These are phyloP conservation scores for Sialis fuliginosa DNA, from an alignment of 2,888 invertebrate genomes.

Conservation along the genomic window DNA sequence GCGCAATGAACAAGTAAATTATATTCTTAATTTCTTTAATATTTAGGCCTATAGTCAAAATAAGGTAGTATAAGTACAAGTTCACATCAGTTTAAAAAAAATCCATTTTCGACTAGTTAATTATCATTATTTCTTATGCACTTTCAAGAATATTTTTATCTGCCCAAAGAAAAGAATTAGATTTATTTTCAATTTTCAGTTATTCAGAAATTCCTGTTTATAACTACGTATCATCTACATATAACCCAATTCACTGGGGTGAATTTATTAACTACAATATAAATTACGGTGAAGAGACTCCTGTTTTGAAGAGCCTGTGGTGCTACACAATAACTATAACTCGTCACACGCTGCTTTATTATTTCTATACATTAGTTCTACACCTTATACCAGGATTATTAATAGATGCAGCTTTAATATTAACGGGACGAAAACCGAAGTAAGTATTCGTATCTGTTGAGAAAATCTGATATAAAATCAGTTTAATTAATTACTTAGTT, in stretches of 20 bases:
- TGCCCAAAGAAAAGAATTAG: background rate
- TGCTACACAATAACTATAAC: background rate
- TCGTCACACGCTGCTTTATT: background rate
- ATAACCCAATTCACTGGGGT: background rate
- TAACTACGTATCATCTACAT: background rate
- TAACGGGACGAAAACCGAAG: background rate
- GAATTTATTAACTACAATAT: background rate
- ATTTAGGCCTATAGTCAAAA: background rate
- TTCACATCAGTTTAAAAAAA: too few species aligned
- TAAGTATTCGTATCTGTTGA: background rate
- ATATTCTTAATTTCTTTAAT: background rate
- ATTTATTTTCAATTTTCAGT: background rate
- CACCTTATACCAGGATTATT: background rate
- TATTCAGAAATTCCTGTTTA: background rate
- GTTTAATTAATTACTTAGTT: too few species aligned
- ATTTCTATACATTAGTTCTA: background rate
- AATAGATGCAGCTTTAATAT: background rate
- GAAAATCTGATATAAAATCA: background rate
- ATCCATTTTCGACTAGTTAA: too few species aligned
- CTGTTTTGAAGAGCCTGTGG: background rate
- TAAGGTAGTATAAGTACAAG: background rate
- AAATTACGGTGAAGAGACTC: background rate
- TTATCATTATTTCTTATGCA: too few species aligned
- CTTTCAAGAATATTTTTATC: too few species aligned
- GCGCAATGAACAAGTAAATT: background rate